Evolutionary conservation across 1,140 invertebrate genomes (phyloP), one percentile per base, ranked within the genome.

Genomic region (Diorhabda sublineata): DNA sequence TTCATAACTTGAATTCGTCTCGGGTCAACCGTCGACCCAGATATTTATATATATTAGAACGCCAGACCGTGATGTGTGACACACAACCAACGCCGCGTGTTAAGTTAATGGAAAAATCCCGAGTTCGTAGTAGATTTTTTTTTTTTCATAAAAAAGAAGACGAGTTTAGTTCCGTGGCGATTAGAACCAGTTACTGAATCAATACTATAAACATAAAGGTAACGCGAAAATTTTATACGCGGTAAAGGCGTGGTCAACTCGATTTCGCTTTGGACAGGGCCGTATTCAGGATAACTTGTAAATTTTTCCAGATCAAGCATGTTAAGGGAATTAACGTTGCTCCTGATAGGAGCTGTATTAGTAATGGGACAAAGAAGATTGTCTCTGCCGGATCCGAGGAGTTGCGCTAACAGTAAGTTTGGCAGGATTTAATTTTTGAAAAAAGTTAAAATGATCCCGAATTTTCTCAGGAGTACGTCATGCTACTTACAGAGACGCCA

Each of bases 381-480:
- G 62, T 92, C 93, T 43, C 84, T 95, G 73, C 93, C 93, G 59
- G 93, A 96, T 84, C 92, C 93, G 52, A 87, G 91, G 78, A 94
- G 92, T 80, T 96, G 93, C 82, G 88, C 90, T 63, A 95, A 93
- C 80, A 87, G 93, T 93, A 85, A 88, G 91, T 52, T 52, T 52
- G 2, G 6, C n/a, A 52, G 6, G 45, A 9, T 52, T 52, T 52
- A 6, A 6, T 52, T 4, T 52, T 8, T 52, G n/a, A 8, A 8
- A 52, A 8, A 8, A 8, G 8, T n/a, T 52, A 52, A 52, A 56
- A 56, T 56, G 3, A 61, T 42, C 9, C n/a, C 41, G 6, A 26
- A 8, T 58, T 59, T 69, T 76, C 69, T 70, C 76, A 93, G 91
- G 92, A 67, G 92, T 95, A 3, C 88, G 92, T 69, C 93, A 95